Evolutionary conservation across 1,140 invertebrate genomes (phyloP), one percentile per base, ranked within the genome.

Genomic region (Lasioglossum albipes): DNA sequence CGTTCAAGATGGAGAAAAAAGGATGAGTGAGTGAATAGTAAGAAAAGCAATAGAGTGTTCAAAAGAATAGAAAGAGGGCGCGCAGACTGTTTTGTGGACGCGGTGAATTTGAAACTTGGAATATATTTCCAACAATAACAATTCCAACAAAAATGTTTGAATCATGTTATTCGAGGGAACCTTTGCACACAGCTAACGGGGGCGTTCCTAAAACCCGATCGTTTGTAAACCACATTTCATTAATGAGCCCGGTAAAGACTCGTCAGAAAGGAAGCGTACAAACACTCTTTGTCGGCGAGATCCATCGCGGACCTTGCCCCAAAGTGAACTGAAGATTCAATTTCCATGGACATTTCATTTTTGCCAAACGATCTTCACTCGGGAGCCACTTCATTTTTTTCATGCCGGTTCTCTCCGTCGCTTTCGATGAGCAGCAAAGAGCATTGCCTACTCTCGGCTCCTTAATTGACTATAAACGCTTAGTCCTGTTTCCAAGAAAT

Each of bases 391-490:
- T 66, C 45, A 73, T 79, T 67, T 79, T 65, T 65, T 41, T 45
- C 27, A 57, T 22, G n/a, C 5, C 31, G 49, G n/a, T 7, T 42
- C 18, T 74, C 31, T 62, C 62, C 27, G 57, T 67, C 69, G 57
- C 77, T 70, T 75, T 65, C 79, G 74, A 62, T 59, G 82, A 82
- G 82, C 80, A 82, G 87, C 72, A 64, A 84, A 70, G 78, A 79
- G 79, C 79, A 86, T 87, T 88, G 84, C 79, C 83, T 88, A 57
- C 73, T 71, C 73, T 71, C 78, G 79, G 74, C 67, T 74, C 75
- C 83, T 90, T 90, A 91, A 91, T 91, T 91, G 89, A 91, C 89
- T 90, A 87, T 89, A 86, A 90, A 87, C 86, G 89, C 87, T 90
- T 84, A 79, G 86, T 89, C 88, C 87, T 90, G 88, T 90, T 90